phyloP scores from a whole-genome alignment of 2,113 vertebrate species.

The Eidolon helvum region DNA sequence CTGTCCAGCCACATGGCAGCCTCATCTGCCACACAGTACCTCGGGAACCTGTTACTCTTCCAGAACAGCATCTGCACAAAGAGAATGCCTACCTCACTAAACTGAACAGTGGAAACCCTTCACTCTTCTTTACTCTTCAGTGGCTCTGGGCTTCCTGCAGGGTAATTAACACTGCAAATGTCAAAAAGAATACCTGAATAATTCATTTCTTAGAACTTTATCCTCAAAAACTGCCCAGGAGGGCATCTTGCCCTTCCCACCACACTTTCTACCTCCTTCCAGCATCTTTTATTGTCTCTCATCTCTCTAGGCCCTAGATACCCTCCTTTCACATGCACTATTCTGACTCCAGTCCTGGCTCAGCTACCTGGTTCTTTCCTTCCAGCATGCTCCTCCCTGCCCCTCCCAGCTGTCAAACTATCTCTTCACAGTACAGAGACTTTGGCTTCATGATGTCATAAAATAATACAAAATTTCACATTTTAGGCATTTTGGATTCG shows the following conservation, averaged over 20 bases:
- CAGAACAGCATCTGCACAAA: neutral
- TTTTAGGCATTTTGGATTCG: neutral
- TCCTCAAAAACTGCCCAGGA: neutral
- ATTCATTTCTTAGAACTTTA: neutral
- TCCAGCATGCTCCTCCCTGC: neutral
- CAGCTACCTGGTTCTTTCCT: neutral
- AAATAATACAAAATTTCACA: neutral
- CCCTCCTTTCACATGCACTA: rapidly evolving
- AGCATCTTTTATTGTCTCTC: neutral
- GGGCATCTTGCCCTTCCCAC: neutral
- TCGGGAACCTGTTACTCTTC: neutral
- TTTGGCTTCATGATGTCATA: neutral
- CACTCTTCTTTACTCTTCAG: neutral
- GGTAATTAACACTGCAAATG: neutral
- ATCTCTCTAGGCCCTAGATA: neutral
- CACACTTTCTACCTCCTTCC: no score
- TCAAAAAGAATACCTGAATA: neutral
- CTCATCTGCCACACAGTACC: neutral
- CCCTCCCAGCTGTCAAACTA: neutral
- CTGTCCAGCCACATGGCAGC: neutral
- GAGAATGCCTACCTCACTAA: neutral
- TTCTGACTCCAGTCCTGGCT: neutral
- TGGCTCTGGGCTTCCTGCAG: neutral
- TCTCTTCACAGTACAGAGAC: neutral
- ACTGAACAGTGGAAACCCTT: neutral